phyloP scores from a whole-genome alignment of 2,113 vertebrate species.

The Pontoporia blainvillei region DNA sequence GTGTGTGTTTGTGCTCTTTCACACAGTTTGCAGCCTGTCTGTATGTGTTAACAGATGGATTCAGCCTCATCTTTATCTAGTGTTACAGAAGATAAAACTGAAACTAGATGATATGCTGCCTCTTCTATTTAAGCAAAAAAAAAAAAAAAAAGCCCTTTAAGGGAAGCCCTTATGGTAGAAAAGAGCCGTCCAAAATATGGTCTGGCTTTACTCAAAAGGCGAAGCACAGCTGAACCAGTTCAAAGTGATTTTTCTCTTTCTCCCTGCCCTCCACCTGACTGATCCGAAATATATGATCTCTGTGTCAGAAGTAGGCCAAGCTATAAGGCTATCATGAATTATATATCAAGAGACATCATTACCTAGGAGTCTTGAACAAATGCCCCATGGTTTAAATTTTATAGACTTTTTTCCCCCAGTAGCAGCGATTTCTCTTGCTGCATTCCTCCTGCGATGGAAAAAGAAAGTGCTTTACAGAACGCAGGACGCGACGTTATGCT shows the following conservation, averaged over 20 bases:
- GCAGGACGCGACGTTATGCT: background rate
- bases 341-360: conserved; percentile 65
- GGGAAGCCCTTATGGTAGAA: conserved; percentile 51
- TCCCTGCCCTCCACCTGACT: background rate
- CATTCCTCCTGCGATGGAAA: background rate
- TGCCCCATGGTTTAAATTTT: conserved; percentile 62
- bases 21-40: conserved; percentile 11
- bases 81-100: conserved; percentile 59
- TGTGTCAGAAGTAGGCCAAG: conserved; percentile 63
- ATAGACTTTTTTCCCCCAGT: background rate
- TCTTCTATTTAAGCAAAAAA: conserved; percentile 51
- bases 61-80: conserved; percentile 63
- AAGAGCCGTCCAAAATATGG: conserved; percentile 44
- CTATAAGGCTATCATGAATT: conserved; percentile 67
- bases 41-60: conserved; percentile 71
- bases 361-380: conserved; percentile 54
- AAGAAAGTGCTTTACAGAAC: background rate
- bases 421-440: background rate
- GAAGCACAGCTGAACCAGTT: background rate
- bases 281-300: conserved; percentile 64
- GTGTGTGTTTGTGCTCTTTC: background rate
- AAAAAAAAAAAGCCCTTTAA: conserved; percentile 31
- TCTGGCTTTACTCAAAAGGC: conserved; percentile 40
- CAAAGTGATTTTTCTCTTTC: background rate
- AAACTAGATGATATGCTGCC: conserved; percentile 52